Evolutionary conservation across 2,113 vertebrate species (phyloP).

Genomic region (Actinemys pallida): DNA sequence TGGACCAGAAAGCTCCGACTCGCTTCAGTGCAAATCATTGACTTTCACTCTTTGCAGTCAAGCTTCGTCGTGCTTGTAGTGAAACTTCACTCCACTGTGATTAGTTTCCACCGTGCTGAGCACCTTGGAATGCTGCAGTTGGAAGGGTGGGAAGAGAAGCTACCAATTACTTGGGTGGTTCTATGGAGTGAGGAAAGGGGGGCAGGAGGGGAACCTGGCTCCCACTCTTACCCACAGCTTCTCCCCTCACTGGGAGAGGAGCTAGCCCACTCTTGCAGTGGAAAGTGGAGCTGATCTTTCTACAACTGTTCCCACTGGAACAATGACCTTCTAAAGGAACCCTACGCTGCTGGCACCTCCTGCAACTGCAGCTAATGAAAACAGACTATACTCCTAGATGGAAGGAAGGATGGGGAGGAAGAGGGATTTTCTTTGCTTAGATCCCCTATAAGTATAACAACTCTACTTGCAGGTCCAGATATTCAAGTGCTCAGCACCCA

Average conservation of each 20-base stretch:
- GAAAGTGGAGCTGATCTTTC: neutral
- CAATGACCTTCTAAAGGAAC: too few relatives aligned
- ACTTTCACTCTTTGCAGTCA: neutral
- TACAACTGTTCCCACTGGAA: neutral
- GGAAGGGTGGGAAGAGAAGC: neutral
- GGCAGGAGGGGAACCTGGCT: neutral
- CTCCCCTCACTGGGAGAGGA: neutral
- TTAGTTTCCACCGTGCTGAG: neutral
- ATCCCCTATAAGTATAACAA: neutral
- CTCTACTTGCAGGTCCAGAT: neutral
- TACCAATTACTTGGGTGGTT: neutral
- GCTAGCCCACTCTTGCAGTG: neutral
- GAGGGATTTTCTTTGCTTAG: neutral
- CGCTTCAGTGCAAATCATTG: neutral
- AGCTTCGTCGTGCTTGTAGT: neutral
- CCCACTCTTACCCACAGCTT: neutral
- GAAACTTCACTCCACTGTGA: neutral
- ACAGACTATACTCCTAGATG: too few relatives aligned
- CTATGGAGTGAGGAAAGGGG: neutral
- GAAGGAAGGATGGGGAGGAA: neutral
- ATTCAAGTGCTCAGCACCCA: neutral
- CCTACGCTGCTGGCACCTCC: neutral
- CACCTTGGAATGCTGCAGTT: neutral
- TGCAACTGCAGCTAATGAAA: neutral
- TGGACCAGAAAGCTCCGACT: neutral